phyloP scores from a whole-genome alignment of 2,797 vertebrate genomes.

The Crypturellus tataupa region DNA sequence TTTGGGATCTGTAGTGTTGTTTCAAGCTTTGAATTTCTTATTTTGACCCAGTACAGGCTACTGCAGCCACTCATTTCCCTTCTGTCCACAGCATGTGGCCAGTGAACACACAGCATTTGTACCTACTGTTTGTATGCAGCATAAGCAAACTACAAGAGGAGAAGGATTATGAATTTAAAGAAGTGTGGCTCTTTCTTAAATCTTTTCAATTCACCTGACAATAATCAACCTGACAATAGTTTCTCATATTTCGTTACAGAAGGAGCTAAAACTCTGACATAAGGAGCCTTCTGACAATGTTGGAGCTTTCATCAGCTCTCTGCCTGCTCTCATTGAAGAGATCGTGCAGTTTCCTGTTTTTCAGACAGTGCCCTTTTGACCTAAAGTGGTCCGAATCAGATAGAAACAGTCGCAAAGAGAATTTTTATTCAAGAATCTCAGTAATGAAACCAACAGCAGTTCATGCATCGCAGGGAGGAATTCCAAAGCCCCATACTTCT shows the following conservation, averaged over 20 bases:
- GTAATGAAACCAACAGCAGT: neutral
- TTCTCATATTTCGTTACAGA: constrained; percentile 18
- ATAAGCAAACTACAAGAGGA: neutral
- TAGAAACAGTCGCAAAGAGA: neutral
- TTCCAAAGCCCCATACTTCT: neutral
- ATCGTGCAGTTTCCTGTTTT: neutral
- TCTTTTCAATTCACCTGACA: neutral
- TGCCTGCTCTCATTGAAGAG: neutral
- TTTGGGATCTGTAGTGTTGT: neutral
- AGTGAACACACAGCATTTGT: too few relatives aligned
- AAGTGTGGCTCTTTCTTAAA: neutral
- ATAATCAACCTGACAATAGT: neutral
- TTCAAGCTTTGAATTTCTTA: neutral
- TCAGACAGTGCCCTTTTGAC: neutral
- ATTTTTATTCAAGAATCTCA: constrained; percentile 2
- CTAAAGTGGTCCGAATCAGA: neutral
- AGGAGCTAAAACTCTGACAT: neutral
- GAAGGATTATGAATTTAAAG: neutral
- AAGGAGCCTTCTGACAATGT: neutral
- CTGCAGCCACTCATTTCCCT: neutral
- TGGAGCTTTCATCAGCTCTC: neutral
- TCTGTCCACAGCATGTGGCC: neutral
- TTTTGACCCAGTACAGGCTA: neutral
- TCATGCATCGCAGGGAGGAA: neutral
- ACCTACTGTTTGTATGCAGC: neutral